Conservation (phyloP, 1,140 invertebrate species). For the Anthonomus grandis region DNA sequence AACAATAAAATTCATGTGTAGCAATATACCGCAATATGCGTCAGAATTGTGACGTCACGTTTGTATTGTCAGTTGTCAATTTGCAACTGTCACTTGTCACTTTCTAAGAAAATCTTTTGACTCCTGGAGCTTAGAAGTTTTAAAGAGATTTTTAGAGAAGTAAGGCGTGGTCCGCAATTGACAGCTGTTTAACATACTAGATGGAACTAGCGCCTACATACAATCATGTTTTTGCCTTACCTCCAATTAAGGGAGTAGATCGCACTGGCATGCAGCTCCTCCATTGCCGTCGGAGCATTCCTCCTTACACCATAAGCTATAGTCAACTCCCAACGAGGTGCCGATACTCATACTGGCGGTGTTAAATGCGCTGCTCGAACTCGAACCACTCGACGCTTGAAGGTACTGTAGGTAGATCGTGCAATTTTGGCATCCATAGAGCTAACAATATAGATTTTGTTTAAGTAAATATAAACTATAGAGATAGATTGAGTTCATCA, state of each 20-base stretch:
- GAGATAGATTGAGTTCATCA: too few species aligned
- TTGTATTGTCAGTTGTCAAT: neutral
- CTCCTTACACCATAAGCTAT: conserved; percentile 50
- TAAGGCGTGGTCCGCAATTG: neutral
- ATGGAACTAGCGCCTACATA: too few species aligned
- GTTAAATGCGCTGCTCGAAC: conserved; percentile 2
- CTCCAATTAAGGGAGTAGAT: conserved; percentile 48
- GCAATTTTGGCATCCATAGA: conserved; percentile 37
- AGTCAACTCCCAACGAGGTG: conserved; percentile 36
- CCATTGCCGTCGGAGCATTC: conserved; percentile 53
- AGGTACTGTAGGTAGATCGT: conserved; percentile 22
- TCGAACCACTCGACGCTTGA: neutral
- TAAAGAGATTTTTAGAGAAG: neutral
- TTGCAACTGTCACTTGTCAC: neutral
- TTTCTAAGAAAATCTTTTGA: neutral
- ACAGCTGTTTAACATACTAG: neutral
- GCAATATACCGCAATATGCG: too few species aligned
- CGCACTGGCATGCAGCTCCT: conserved; percentile 56
- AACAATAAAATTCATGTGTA: too few species aligned
- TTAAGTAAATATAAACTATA: too few species aligned
- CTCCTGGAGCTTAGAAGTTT: neutral
- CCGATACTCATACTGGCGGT: neutral
- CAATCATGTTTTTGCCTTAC: too few species aligned
- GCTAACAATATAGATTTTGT: conserved; percentile 14
- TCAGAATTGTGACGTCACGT: too few species aligned